Base-by-base conservation (phyloP, 2,888 invertebrate genomes). In the Trissolcus brochymenae region DNA sequence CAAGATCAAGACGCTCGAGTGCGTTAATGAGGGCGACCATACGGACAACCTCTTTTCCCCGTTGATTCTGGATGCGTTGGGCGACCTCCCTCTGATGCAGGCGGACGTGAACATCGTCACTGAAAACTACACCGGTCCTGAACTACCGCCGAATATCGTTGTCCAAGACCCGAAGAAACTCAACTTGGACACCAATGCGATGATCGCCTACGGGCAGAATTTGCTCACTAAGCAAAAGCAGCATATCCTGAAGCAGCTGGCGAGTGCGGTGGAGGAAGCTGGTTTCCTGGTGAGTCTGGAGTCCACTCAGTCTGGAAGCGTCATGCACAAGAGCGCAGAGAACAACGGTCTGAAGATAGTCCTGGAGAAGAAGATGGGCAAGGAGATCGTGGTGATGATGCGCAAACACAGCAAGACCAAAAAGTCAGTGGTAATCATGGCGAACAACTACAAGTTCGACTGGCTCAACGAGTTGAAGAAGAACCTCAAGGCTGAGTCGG, bases 61-160 rank as follows among this genome's bases (percentile, higher is more conserved):
- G 2, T 80, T 90, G 11, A 90, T 95, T 6, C 87, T 90, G 7
- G 91, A 93, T 1, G 89, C 92, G 0, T 89, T 95, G 0, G 92
- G 91, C 55, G 94, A 95, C 81, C 86, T 94, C 46, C 95, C 95
- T 0, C 85, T 94, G 11, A 91, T 94, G 3, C 93, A 94, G 81
- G 92, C 94, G 0, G 93, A 94, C 56, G 89, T 94, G 0, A 89
- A 91, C 60, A 87, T 95, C 0, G 84, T 94, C 1, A 79, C 85
- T 2, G 79, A 84, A 9, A 75, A 79, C 43, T 75, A 91, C 57
- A 90, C 91, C 1, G 84, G 21, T 2, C 91, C 1, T 80, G 90
- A 91, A 53, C 85, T 92, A 80, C 90, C 91, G 0, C 81, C 88
- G 0, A 88, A 90, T 35, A 90, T 94, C 0, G 91, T 91, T 2